Conservation (phyloP, 2,888 invertebrate genomes). For the Encarsia formosa region DNA sequence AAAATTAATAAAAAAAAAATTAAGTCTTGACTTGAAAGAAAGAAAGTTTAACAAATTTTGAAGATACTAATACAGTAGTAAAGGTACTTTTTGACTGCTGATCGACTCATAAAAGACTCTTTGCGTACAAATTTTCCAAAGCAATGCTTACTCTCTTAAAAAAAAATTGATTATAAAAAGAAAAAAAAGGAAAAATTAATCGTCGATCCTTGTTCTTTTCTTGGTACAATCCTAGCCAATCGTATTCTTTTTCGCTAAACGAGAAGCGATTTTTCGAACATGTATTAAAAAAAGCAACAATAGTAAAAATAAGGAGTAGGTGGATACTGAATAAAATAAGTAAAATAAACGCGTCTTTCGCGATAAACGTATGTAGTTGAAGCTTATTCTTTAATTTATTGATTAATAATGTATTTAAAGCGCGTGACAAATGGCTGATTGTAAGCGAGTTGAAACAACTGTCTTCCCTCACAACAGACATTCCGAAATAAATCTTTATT, state of each 20-base stretch:
- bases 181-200: slow-evolving; percentile 3
- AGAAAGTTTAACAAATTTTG: too few species aligned
- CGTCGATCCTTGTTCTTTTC: slow-evolving; percentile 13
- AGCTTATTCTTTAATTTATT: slow-evolving; percentile 10
- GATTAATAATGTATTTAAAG: too few species aligned
- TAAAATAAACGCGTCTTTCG: background rate
- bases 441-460: background rate
- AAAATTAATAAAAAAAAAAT: slow-evolving; percentile 2
- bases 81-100: slow-evolving; percentile 11
- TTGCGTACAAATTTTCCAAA: slow-evolving; percentile 21
- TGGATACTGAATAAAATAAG: too few species aligned
- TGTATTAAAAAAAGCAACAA: slow-evolving; percentile 3
- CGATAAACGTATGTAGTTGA: slow-evolving; percentile 3
- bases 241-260: slow-evolving; percentile 2
- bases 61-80: background rate
- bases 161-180: too few species aligned
- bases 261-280: slow-evolving; percentile 1
- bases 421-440: background rate
- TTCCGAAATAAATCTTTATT: slow-evolving; percentile 18
- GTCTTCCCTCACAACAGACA: slow-evolving; percentile 11
- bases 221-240: slow-evolving; percentile 11
- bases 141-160: slow-evolving; percentile 14
- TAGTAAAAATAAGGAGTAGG: background rate
- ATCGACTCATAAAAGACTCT: slow-evolving; percentile 17
- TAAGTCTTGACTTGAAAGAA: slow-evolving; percentile 1